phyloP scores from a whole-genome alignment of 2,888 invertebrate species.

The Luffia ferchaultella region DNA sequence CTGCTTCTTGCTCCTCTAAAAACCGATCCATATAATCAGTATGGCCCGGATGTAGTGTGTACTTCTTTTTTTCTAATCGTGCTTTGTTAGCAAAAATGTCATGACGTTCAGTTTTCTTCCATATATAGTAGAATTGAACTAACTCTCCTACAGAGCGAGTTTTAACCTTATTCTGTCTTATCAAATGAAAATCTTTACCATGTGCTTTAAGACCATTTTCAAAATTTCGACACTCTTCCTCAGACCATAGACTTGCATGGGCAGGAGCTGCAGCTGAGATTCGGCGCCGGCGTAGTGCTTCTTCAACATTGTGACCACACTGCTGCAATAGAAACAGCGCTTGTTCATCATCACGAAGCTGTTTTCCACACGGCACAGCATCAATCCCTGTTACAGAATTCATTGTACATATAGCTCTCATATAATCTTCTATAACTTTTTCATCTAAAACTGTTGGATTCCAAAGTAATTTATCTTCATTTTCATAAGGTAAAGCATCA shows the following conservation, averaged over 20 bases:
- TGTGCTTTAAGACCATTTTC: constrained; percentile 93
- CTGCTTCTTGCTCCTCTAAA: constrained; percentile 85
- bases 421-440: constrained; percentile 80
- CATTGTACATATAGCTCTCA: constrained; percentile 68
- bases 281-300: constrained; percentile 83
- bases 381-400: constrained; percentile 48
- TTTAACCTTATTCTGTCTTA: constrained; percentile 92
- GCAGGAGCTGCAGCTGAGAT: constrained; percentile 75
- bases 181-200: constrained; percentile 96
- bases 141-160: constrained; percentile 96
- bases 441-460: constrained; percentile 82
- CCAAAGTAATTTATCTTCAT: constrained; percentile 95
- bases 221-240: constrained; percentile 96
- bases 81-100: constrained; percentile 91
- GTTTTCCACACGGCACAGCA: constrained; percentile 75
- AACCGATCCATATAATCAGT: constrained; percentile 96
- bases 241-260: constrained; percentile 91
- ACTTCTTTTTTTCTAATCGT: constrained; percentile 91
- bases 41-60: constrained; percentile 89
- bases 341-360: constrained; percentile 88
- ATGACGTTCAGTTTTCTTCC: constrained; percentile 99
- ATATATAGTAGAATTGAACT: constrained; percentile 95
- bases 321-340: constrained; percentile 90
- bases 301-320: constrained; percentile 95
- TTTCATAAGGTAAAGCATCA: constrained; percentile 93